Evolutionary conservation across 92 coral and sea anemone genomes (phyloP).

Genomic region (Epizoanthus stellaris): DNA sequence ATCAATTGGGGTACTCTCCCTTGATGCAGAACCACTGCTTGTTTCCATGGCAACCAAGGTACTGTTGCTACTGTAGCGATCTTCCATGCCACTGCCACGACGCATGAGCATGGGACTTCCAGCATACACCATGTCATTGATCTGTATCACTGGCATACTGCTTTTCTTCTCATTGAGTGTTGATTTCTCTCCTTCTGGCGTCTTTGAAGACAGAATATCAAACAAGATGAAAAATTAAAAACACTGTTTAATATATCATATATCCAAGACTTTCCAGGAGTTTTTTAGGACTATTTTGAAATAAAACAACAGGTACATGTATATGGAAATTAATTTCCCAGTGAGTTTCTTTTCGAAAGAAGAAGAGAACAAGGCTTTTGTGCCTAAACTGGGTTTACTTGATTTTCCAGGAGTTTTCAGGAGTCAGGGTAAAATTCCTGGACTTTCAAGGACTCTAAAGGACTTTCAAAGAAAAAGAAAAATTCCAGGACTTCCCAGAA

Average conservation of each 20-base stretch:
- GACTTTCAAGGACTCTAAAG: no score
- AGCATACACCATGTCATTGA: slow-evolving; percentile 57
- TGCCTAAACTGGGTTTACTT: no score
- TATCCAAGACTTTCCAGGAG: no score
- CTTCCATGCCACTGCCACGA: slow-evolving; percentile 67
- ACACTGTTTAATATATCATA: no score
- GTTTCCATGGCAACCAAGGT: slow-evolving; percentile 76
- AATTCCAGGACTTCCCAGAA: no score
- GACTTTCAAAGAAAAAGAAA: no score
- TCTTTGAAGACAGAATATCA: background rate
- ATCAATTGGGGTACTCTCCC: slow-evolving; percentile 7
- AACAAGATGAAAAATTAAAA: background rate
- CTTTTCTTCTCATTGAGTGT: background rate
- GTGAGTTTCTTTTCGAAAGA: no score
- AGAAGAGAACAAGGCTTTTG: no score
- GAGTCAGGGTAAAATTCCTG: no score
- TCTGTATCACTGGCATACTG: slow-evolving; percentile 52
- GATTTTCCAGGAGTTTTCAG: no score
- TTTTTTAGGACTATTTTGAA: background rate
- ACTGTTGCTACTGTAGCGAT: slow-evolving; percentile 72
- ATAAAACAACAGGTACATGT: no score
- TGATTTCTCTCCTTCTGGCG: background rate
- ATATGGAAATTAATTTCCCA: no score
- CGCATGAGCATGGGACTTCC: slow-evolving; percentile 44
- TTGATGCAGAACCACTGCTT: slow-evolving; percentile 53